Base-by-base conservation (phyloP, 2,888 invertebrate genomes). In the Chalcosyrphus nemorum region DNA sequence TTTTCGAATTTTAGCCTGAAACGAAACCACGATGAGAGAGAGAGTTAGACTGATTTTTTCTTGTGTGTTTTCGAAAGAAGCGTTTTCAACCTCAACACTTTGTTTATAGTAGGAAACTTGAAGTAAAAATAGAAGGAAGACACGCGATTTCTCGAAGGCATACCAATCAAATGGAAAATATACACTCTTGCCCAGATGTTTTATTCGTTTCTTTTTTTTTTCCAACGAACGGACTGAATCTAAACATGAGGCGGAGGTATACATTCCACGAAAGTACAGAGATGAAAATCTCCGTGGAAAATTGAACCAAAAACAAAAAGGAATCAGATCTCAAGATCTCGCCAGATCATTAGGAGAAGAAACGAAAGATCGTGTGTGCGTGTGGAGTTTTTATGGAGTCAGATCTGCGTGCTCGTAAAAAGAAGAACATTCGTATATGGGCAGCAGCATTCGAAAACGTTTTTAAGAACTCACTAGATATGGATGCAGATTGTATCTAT, bases 1-100 rank as follows among this genome's bases (percentile, higher is more conserved):
- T 87, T 87, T 35, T 87, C 87, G 70, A 88, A 86, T 82, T 75
- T 87, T 17, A 87, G 45, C 29, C 87, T 88, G 35, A 50, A 78
- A 81, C 59, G 32, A 75, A 61, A 72, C 13, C 4, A 24, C 68
- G 43, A 11, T 56, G 35, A 66, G 27, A 17, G 32, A 70, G 32
- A 59, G 21, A 43, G 50, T 66, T 66, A 66, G 54, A 54, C 52
- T 63, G 52, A 11, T 27, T 15, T 50, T 47, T 52, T 57, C n/a
- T n/a, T n/a, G n/a, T n/a, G n/a, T 57, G 43, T 65, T 71, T 82
- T 77, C 38, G 38, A 70, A 59, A 32, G 65, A 80, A 38, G 45
- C 74, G 72, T 63, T 72, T 77, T 72, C 59, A 74, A 77, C 72
- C 50, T 75, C 68, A 57, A 43, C 52, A 68, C 13, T 68, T 78